phyloP scores from a whole-genome alignment of 1,140 invertebrate species.

The Potamilus streckersoni region DNA sequence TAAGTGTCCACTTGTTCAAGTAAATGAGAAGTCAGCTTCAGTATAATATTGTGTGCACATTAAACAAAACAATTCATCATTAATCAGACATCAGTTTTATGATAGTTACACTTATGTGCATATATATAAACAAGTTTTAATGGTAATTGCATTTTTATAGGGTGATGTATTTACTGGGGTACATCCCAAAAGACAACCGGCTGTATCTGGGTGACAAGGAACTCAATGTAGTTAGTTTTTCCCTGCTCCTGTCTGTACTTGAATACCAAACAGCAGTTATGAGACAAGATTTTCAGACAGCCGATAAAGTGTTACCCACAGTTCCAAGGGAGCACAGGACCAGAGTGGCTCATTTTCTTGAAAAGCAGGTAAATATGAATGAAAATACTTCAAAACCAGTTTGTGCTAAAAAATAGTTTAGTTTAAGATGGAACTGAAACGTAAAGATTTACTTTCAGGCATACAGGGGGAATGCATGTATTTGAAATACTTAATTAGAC shows the following conservation, averaged over 20 bases:
- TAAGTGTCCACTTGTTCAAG: too few species aligned
- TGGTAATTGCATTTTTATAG: constrained; percentile 59
- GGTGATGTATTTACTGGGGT: constrained; percentile 91
- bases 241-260: constrained; percentile 87
- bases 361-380: constrained; percentile 84
- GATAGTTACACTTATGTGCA: not conserved
- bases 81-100: not conserved
- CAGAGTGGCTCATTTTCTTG: constrained; percentile 97
- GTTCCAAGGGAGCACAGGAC: constrained; percentile 96
- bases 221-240: constrained; percentile 91
- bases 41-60: too few species aligned
- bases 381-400: too few species aligned
- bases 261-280: constrained; percentile 99
- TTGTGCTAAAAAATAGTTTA: too few species aligned
- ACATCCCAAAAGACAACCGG: constrained; percentile 96
- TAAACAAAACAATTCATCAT: too few species aligned
- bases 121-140: too few species aligned
- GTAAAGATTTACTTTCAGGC: too few species aligned
- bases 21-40: too few species aligned
- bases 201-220: constrained; percentile 98
- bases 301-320: constrained; percentile 93
- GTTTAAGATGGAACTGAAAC: too few species aligned
- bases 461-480: too few species aligned
- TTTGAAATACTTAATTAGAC: too few species aligned
- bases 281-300: constrained; percentile 96